Percentiles rank a stretch among this genome's conserved stretches.
phyloP scores from a whole-genome alignment of 2,888 invertebrate genomes.

The Tenthredo amoena region DNA sequence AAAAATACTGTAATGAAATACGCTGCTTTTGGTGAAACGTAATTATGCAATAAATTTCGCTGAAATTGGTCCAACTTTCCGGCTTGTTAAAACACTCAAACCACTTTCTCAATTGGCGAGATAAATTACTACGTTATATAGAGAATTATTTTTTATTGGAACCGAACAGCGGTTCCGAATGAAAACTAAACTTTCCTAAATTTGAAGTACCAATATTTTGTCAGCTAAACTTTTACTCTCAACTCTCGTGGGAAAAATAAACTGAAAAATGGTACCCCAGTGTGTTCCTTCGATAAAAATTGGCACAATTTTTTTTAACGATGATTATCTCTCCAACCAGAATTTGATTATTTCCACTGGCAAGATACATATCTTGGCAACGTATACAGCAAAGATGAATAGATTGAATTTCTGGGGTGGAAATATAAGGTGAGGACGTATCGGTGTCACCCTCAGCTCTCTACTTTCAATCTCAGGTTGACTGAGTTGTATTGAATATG shows the following conservation, averaged over 20 bases:
- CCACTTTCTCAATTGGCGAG: neutral
- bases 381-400: neutral
- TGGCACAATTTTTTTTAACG: neutral
- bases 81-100: neutral
- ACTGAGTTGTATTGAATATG: slow-evolving; percentile 28
- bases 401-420: neutral
- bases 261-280: neutral
- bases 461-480: neutral
- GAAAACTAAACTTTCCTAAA: neutral
- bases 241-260: neutral
- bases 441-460: neutral
- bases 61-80: neutral
- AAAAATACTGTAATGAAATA: neutral
- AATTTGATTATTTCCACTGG: neutral
- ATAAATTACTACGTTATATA: neutral
- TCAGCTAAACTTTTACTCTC: neutral
- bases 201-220: neutral
- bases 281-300: neutral
- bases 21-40: neutral
- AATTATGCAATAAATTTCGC: neutral
- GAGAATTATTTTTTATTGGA: neutral
- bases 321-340: neutral
- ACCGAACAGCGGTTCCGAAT: neutral
- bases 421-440: neutral
- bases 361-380: neutral